Evolutionary conservation across 2,888 invertebrate genomes (phyloP).

Genomic region (Gnatocerus cornutus): DNA sequence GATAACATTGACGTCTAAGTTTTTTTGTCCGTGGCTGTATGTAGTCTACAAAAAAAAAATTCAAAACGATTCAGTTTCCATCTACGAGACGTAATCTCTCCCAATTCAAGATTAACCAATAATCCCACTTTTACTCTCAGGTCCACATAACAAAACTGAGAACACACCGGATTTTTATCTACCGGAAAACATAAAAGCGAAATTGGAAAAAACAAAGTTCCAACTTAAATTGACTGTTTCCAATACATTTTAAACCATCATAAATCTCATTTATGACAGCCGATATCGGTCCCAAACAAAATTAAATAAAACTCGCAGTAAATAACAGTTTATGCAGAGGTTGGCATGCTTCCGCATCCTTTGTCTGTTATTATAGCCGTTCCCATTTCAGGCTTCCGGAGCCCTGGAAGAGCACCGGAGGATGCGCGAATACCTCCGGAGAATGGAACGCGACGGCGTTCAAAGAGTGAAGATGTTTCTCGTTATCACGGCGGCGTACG

Average conservation of each 20-base stretch:
- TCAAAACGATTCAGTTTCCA: neutral
- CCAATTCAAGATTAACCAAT: slow-evolving; percentile 1
- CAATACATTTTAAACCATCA: slow-evolving; percentile 25
- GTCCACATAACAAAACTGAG: slow-evolving; percentile 12
- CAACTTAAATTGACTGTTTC: slow-evolving; percentile 13
- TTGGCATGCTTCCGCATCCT: neutral
- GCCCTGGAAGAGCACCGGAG: slow-evolving; percentile 81
- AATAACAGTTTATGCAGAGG: neutral
- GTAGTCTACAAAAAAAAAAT: no score
- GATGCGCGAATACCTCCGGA: slow-evolving; percentile 83
- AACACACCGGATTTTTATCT: slow-evolving; percentile 26
- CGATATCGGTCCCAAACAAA: neutral
- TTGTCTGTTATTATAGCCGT: slow-evolving; percentile 12
- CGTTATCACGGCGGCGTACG: slow-evolving; percentile 88
- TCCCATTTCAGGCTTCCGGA: slow-evolving; percentile 69
- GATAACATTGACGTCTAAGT: no score
- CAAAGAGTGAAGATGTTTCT: slow-evolving; percentile 90
- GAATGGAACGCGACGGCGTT: slow-evolving; percentile 87
- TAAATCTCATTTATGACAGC: slow-evolving; percentile 21
- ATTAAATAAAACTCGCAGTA: slow-evolving; percentile 10
- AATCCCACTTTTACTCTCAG: slow-evolving; percentile 1
- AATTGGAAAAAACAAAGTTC: slow-evolving; percentile 4
- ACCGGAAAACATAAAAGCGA: slow-evolving; percentile 28
- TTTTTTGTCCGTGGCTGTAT: no score
- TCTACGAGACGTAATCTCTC: neutral